Conservation (phyloP, 2,888 invertebrate genomes). For the Dicycla oo region DNA sequence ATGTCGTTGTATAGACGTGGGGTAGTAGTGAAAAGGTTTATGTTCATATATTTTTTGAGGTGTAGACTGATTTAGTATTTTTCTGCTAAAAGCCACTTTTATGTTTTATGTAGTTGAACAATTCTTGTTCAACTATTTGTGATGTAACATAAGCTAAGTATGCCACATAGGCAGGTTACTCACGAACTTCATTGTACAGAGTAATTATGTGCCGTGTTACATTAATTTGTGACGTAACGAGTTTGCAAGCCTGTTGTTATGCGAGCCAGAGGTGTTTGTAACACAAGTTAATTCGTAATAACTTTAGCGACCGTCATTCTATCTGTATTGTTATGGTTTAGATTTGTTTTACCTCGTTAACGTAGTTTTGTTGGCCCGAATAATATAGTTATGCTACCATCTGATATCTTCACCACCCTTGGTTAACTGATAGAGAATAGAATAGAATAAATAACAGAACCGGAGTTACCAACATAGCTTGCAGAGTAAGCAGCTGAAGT, state of each 20-base stretch:
- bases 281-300: constrained; percentile 27
- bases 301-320: constrained; percentile 2
- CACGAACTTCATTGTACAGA: constrained; percentile 27
- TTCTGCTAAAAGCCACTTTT: too few relatives aligned
- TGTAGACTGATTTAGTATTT: too few relatives aligned
- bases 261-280: constrained; percentile 17
- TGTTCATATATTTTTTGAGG: too few relatives aligned
- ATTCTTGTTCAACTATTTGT: background rate
- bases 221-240: constrained; percentile 46
- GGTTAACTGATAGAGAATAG: too few relatives aligned
- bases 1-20: background rate
- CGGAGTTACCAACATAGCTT: background rate
- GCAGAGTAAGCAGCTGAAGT: background rate
- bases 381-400: background rate
- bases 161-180: constrained; percentile 4
- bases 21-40: too few relatives aligned
- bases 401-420: too few relatives aligned
- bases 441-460: background rate
- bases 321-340: background rate
- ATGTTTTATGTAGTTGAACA: too few relatives aligned
- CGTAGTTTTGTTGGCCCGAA: background rate
- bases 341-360: background rate
- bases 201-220: constrained; percentile 26
- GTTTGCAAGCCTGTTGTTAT: constrained; percentile 28
- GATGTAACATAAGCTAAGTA: constrained; percentile 19